Conservation (phyloP, 1,140 invertebrate species). For the Saccostrea cuccullata region DNA sequence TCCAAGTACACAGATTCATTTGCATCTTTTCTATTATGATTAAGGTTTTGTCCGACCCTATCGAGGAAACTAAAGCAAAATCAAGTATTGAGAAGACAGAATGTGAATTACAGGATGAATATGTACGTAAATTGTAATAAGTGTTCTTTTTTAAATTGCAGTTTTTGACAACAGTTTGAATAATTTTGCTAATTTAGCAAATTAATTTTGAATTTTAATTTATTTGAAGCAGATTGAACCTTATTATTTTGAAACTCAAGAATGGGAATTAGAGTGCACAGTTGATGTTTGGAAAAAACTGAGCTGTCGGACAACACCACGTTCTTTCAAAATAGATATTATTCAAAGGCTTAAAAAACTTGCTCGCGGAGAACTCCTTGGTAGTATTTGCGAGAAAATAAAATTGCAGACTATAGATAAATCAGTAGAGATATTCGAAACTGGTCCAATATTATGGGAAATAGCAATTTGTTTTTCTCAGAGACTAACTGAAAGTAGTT, state of each 20-base stretch:
- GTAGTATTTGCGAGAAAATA: not conserved
- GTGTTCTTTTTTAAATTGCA: too few species aligned
- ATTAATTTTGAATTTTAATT: too few species aligned
- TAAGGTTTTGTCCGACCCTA: too few species aligned
- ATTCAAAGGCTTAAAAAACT: not conserved
- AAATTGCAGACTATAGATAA: not conserved
- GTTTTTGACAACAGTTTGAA: too few species aligned
- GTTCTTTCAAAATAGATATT: not conserved
- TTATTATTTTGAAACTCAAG: conserved; percentile 68
- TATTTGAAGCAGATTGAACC: conserved; percentile 36
- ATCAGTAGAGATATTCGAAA: conserved; percentile 40
- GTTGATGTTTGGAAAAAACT: conserved; percentile 69
- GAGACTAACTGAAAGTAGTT: not conserved
- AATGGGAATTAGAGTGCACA: conserved; percentile 77
- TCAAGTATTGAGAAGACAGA: too few species aligned
- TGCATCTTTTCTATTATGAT: too few species aligned
- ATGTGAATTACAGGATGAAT: too few species aligned
- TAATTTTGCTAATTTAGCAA: not conserved
- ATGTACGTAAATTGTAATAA: too few species aligned
- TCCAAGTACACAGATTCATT: too few species aligned
- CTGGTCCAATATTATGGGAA: conserved; percentile 56
- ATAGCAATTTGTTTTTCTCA: conserved; percentile 52
- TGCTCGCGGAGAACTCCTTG: not conserved
- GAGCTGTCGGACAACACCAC: conserved; percentile 34
- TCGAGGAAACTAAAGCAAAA: too few species aligned